These are phyloP conservation scores for Oscheius onirici DNA, from an alignment of 2,888 invertebrate species.

Conservation along the genomic window DNA sequence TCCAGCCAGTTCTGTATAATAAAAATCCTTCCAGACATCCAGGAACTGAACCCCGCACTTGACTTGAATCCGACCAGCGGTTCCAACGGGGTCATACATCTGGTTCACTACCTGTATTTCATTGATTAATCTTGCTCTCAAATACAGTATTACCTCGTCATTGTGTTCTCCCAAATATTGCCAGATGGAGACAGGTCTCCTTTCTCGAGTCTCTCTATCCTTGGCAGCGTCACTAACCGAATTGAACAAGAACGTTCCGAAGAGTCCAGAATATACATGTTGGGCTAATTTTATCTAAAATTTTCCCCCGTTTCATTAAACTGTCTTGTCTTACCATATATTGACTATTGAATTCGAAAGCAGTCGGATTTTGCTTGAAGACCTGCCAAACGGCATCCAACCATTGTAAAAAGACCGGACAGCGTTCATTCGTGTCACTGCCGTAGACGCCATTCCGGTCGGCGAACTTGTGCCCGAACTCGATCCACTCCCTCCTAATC, in stretches of 20 bases:
- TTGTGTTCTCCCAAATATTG: constrained; percentile 43
- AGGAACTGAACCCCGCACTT: constrained; percentile 38
- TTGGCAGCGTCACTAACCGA: constrained; percentile 45
- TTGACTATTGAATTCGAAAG: constrained; percentile 92
- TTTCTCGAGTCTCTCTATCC: constrained; percentile 22
- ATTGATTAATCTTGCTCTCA: background rate
- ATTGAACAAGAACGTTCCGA: constrained; percentile 86
- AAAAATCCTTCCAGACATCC: constrained; percentile 44
- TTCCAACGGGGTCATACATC: constrained; percentile 33
- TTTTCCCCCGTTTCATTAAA: background rate
- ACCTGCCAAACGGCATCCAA: constrained; percentile 94
- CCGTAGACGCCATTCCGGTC: constrained; percentile 79
- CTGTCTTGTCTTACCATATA: constrained; percentile 82
- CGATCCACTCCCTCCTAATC: constrained; percentile 94
- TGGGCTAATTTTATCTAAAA: constrained; percentile 89
- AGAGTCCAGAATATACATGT: constrained; percentile 93
- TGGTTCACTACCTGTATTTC: constrained; percentile 41
- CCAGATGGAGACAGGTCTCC: constrained; percentile 44
- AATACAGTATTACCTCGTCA: constrained; percentile 31
- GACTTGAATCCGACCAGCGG: constrained; percentile 30
- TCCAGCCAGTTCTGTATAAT: constrained; percentile 13
- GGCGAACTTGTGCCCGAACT: constrained; percentile 97
- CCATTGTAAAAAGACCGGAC: constrained; percentile 98
- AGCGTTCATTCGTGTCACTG: constrained; percentile 88
- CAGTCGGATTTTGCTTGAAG: constrained; percentile 78